Evolutionary conservation across 1,140 invertebrate genomes (phyloP), one percentile per base, ranked within the genome.

Genomic region (Drosophila guanche): DNA sequence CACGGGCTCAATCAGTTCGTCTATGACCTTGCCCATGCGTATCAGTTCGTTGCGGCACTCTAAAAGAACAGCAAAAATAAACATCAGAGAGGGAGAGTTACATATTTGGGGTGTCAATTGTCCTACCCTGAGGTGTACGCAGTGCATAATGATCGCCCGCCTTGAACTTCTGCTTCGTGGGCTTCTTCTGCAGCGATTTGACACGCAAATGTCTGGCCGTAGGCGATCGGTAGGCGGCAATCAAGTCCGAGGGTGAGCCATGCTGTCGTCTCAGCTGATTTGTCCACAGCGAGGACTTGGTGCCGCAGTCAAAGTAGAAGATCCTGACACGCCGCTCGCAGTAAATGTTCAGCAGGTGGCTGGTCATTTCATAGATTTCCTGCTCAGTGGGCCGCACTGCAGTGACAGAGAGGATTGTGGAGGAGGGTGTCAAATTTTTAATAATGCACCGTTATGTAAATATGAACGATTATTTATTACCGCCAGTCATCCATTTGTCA

Each of bases 401-500:
- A 14, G 7, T 23, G n/a, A 22, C 41, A 8, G 8, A 14, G 12
- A 1, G 40, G 56, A n/a, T 10, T 14, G 22, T 8, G 40, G 0
- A 20, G 40, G 23, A 23, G 46, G 22, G 60, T 79, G 63, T 67
- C 65, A 86, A 88, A 88, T 70, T 83, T 89, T 85, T 79, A 89
- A 89, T 84, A 89, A 86, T 74, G 67, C 48, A 55, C 0, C 54
- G 62, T 69, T 75, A 68, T 79, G 59, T 76, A 78, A 79, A 86
- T 79, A 88, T 89, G 52, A 76, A 59, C 53, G 58, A 83, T 83
- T 83, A 86, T 89, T 83, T 88, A 89, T 89, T 89, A 88, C 83
- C 83, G 76, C 84, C 84, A 62, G 70, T 60, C 79, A 84, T 79
- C 86, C 71, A 90, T 83, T 79, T 79, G 75, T 90, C 84, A 84